A percentile compares a stretch with the other conserved stretches of the same genome.
These are phyloP conservation scores for Hippolais icterina DNA, from an alignment of 2,113 vertebrate genomes.

Conservation along the genomic window DNA sequence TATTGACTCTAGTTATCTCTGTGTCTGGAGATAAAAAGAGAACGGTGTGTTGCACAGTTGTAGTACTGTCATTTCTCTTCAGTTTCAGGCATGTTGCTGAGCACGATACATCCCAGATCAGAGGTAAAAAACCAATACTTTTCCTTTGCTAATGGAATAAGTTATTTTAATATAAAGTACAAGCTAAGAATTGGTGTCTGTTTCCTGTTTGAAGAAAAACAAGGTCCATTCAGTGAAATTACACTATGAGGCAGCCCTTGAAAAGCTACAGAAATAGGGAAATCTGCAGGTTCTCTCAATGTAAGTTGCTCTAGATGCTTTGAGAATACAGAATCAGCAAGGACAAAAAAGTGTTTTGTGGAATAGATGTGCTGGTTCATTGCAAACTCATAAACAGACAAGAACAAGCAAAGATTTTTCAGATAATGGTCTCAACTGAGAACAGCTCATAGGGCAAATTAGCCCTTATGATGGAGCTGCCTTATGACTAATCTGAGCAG, in stretches of 20 bases:
- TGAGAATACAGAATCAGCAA: conserved; percentile 41
- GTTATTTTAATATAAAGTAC: neutral
- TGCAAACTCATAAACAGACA: conserved; percentile 51
- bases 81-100: neutral
- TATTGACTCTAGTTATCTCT: neutral
- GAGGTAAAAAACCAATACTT: neutral
- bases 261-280: conserved; percentile 27
- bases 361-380: neutral
- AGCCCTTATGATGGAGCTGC: conserved; percentile 22
- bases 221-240: conserved; percentile 12
- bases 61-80: neutral
- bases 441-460: conserved; percentile 57
- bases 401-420: conserved; percentile 56
- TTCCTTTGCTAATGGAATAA: neutral
- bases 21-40: neutral
- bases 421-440: conserved; percentile 58
- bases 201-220: neutral
- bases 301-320: neutral
- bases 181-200: neutral
- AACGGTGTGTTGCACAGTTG: neutral
- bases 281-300: conserved; percentile 24
- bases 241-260: neutral
- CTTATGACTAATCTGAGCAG: conserved; percentile 39
- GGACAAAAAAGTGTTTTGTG: conserved; percentile 5
- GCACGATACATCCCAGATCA: neutral